phyloP scores from a whole-genome alignment of 1,140 invertebrate genomes.

The Polyergus mexicanus region DNA sequence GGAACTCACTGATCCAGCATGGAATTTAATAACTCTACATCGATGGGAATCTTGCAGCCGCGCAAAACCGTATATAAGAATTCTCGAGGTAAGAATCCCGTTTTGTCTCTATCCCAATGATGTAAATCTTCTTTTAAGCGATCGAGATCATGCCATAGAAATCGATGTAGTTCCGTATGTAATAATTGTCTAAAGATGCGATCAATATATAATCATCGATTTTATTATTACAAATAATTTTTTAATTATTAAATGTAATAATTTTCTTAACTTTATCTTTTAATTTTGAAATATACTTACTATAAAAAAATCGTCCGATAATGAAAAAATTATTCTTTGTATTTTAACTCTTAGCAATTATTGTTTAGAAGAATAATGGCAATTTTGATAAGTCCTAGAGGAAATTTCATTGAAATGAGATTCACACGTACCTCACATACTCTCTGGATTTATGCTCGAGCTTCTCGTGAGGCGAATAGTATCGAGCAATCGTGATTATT shows the following conservation, averaged over 20 bases:
- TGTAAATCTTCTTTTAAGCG: conserved; percentile 89
- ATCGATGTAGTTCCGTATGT: conserved; percentile 90
- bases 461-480: conserved; percentile 86
- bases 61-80: conserved; percentile 89
- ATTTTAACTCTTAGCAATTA: background rate
- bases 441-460: conserved; percentile 84
- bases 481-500: conserved; percentile 91
- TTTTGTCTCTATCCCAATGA: conserved; percentile 88
- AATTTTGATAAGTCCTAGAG: conserved; percentile 14
- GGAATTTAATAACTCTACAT: conserved; percentile 89
- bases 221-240: background rate
- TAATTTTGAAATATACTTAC: background rate
- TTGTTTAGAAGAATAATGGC: background rate
- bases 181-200: conserved; percentile 86
- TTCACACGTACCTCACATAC: conserved; percentile 83
- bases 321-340: background rate
- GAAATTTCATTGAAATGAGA: background rate
- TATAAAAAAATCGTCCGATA: background rate
- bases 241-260: too few relatives aligned
- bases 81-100: conserved; percentile 87
- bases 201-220: conserved; percentile 5
- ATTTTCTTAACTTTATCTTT: background rate
- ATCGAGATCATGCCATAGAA: conserved; percentile 90
- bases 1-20: conserved; percentile 89
- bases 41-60: conserved; percentile 89